Conservation (phyloP, 1,140 invertebrate genomes). For the Drepana arcuata region DNA sequence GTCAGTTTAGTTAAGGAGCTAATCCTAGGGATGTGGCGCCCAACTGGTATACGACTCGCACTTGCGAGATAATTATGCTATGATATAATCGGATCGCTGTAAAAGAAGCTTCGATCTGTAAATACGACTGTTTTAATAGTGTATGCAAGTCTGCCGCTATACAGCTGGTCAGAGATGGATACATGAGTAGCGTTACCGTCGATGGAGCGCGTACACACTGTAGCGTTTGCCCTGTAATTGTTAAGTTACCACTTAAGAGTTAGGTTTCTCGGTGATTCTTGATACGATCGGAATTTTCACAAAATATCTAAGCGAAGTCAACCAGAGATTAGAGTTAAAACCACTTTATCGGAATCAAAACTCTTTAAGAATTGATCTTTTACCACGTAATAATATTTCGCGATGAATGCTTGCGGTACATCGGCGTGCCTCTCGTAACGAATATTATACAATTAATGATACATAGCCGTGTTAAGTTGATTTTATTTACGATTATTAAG, state of each 20-base stretch:
- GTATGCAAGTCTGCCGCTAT: conserved; percentile 46
- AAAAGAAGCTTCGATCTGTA: conserved; percentile 63
- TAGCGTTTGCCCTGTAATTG: conserved; percentile 62
- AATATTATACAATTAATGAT: conserved; percentile 62
- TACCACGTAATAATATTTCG: conserved; percentile 67
- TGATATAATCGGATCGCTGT: conserved; percentile 62
- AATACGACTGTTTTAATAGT: conserved; percentile 41
- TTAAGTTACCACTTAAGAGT: conserved; percentile 70
- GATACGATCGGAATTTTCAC: conserved; percentile 38
- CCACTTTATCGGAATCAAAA: conserved; percentile 61
- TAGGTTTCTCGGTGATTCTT: conserved; percentile 57
- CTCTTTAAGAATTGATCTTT: conserved; percentile 63
- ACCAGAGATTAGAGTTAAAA: conserved; percentile 63
- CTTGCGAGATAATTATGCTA: conserved; percentile 21
- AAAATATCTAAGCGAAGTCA: conserved; percentile 41
- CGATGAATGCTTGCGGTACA: conserved; percentile 64
- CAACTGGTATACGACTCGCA: conserved; percentile 50
- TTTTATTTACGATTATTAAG: conserved; percentile 66
- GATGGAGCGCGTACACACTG: conserved; percentile 52
- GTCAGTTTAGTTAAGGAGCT: too few species aligned
- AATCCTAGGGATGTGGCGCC: conserved; percentile 8
- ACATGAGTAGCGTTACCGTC: conserved; percentile 63
- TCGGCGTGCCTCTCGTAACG: conserved; percentile 56
- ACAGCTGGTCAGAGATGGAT: conserved; percentile 51
- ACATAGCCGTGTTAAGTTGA: conserved; percentile 63